Conservation (phyloP, 2,113 vertebrate species). For the Sterrhoptilus dennistouni region DNA sequence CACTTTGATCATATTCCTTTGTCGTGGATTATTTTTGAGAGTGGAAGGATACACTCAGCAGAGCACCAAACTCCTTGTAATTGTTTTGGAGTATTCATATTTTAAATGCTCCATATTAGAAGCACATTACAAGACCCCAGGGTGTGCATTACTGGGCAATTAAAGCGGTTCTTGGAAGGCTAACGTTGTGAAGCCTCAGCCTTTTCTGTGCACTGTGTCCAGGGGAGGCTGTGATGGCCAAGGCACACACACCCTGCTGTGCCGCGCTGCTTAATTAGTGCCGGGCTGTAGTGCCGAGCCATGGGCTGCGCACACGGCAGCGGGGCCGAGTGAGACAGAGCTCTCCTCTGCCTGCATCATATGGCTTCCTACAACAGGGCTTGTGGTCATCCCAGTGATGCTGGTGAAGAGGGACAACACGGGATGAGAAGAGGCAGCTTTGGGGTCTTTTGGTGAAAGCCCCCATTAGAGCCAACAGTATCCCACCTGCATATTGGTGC, state of each 20-base stretch:
- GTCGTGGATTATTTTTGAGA: background rate
- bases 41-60: background rate
- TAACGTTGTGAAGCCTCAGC: constrained; percentile 6
- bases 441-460: background rate
- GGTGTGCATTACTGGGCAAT: constrained; percentile 66
- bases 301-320: background rate
- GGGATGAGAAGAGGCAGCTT: background rate
- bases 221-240: constrained; percentile 17
- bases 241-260: constrained; percentile 20
- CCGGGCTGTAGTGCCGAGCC: background rate
- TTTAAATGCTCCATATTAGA: constrained; percentile 55
- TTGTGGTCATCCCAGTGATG: background rate
- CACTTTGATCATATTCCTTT: background rate
- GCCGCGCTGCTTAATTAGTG: background rate
- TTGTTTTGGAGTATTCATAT: constrained; percentile 35
- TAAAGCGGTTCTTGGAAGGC: constrained; percentile 52
- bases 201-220: constrained; percentile 29
- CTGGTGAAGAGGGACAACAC: background rate
- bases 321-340: background rate
- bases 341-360: background rate
- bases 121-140: constrained; percentile 64
- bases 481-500: background rate
- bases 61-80: constrained; percentile 36
- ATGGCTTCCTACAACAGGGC: background rate
- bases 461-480: background rate